Evolutionary conservation across 2,888 invertebrate species (phyloP), one percentile per base, ranked within the genome.

Genomic region (Drosophila mettleri): DNA sequence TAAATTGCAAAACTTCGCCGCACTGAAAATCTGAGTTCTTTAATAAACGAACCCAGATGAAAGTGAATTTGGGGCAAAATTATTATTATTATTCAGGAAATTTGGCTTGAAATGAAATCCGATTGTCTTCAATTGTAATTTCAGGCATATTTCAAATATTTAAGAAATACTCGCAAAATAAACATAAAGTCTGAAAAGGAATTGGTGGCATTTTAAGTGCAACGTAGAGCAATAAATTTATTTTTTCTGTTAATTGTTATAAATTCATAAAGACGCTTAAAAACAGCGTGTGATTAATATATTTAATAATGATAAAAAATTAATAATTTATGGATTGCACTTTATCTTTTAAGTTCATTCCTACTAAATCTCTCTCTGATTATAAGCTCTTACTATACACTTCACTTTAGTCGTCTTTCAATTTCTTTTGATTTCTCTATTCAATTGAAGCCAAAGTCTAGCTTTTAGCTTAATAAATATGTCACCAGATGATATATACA

Each of bases 1-100:
- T 59, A 58, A 39, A 61, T 61, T 61, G 61, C 45, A 5, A 38
- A 61, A 58, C 38, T 58, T 58, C 9, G 8, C 29, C 16, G 7
- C 7, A 12, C 4, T 1, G 16, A 45, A 18, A 34, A 20, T 18
- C 27, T 8, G n/a, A 48, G 14, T 18, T 41, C 41, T 34, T 41
- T 33, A 12, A 27, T 10, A 33, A 33, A 12, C 2, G n/a, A 16
- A 0, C 7, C 8, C 4, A 12, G 38, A 10, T 20, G 3, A 12
- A 39, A 20, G n/a, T 31, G 12, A 9, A 29, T 12, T 29, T 12
- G 12, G 3, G 18, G 29, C 29, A 5, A 12, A 46, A 7, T 27
- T 24, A 46, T 10, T 16, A n/a, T 22, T 24, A 24, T 43, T 27
- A 16, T 43, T n/a, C 7, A 24, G 24, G 4, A 3, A 22, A 41